Base-by-base conservation (phyloP, 2,797 vertebrate species). In the Takifugu rubripes region DNA sequence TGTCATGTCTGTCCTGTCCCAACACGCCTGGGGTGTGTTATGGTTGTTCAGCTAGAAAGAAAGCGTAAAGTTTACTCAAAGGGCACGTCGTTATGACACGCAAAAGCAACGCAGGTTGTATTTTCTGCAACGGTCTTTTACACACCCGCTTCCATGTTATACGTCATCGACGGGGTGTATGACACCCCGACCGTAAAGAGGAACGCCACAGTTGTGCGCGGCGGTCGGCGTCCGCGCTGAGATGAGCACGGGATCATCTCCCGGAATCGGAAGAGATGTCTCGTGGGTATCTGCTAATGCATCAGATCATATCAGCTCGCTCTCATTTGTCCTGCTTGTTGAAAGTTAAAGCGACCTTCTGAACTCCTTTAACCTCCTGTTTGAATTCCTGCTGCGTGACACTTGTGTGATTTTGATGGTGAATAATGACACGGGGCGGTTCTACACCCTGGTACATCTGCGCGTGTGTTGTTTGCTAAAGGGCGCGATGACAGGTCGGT, bases 391-490 rank as follows among this genome's bases (percentile, higher is more conserved):
- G 36, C 44, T 51, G 31, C 42, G 14, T 8, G 55, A 46, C 52
- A 25, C 73, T 65, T 66, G 15, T 57, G 40, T 56, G 52, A 68
- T 63, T 70, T 55, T 16, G 42, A 66, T 58, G 48, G 61, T 75
- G 56, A 57, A 25, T 66, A 50, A 68, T 59, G 29, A 52, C 5
- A 33, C 52, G 43, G 52, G 27, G 42, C 54, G 10, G 51, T 61
- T 48, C 26, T 25, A 29, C 59, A 59, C 59, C 71, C 27, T 48
- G 25, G 52, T 68, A 75, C 51, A 40, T 79, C 69, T 60, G 52
- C 69, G 36, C 64, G 59, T 57, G 51, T 49, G 27, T 25, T 73
- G 64, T 84, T 81, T 84, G 66, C 52, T 68, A 45, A 75, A 70
- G 58, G 60, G 36, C 61, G 25, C 24, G 27, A 16, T 59, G 60